Evolutionary conservation across 2,113 vertebrate genomes (phyloP), one percentile per base, ranked within the genome.

Genomic region (Pundamilia nyererei): DNA sequence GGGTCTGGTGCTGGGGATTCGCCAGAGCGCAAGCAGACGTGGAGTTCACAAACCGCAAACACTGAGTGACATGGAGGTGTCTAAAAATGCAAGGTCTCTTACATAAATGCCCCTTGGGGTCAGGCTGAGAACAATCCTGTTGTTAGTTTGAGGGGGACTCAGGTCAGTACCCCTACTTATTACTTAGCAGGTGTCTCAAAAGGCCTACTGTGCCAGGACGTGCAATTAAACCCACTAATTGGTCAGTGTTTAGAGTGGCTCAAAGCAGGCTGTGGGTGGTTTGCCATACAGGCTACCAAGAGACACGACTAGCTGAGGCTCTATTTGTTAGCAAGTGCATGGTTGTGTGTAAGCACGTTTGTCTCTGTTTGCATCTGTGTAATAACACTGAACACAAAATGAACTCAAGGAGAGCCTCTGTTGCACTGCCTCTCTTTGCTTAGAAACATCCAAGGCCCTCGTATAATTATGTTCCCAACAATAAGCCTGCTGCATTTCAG

Each of bases 211-310:
- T 88, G 92, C 83, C 82, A 53, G 70, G 56, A 81, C 24, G 55
- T 80, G 89, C 89, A 94, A 95, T 93, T 92, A 93, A 81, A 87
- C 85, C 79, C 83, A 86, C 93, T 91, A 94, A 95, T 91, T 95
- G 93, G 88, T 85, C 88, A 87, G 85, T 56, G 19, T 94, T 92
- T 85, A 86, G 65, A 88, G 86, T 68, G 87, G 87, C 60, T 35
- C 55, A 15, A 70, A 91, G 70, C 38, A 83, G 65, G 33, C 33
- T 83, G 91, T 91, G 92, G 91, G 82, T 85, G 91, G 85, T 82
- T 54, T 82, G 80, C 84, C 80, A 86, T 65, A 47, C 7, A 87
- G 65, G 58, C 72, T 79, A 86, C 77, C 75, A 40, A 33, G 79
- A 88, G 87, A 87, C 82, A 90, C 65, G 47, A 86, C 70, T 83